These are phyloP conservation scores for Parambassis ranga DNA, from an alignment of 2,797 vertebrate species.

Conservation along the genomic window DNA sequence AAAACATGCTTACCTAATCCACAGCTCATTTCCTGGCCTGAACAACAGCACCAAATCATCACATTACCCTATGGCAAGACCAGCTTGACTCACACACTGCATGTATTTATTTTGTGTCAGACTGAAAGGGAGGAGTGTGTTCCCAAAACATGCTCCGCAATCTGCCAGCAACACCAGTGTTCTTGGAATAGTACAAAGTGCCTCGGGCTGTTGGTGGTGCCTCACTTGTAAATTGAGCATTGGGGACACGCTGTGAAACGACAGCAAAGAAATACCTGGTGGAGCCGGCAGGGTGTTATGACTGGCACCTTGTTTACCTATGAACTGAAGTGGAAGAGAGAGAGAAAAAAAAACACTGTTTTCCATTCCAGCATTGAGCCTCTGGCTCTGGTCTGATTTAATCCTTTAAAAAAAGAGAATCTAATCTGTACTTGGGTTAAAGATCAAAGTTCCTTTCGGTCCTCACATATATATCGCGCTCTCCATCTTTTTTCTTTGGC, in stretches of 20 bases:
- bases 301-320: constrained; percentile 39
- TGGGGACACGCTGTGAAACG: constrained; percentile 13
- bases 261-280: background rate
- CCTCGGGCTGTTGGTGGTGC: constrained; percentile 21
- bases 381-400: constrained; percentile 2
- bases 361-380: background rate
- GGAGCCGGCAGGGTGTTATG: constrained; percentile 1
- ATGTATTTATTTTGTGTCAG: constrained; percentile 26
- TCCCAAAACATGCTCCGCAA: constrained; percentile 22
- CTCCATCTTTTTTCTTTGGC: background rate
- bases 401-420: background rate
- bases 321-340: constrained; percentile 2
- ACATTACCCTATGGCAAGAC: constrained; percentile 23
- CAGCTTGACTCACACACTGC: constrained; percentile 32
- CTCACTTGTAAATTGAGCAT: constrained; percentile 33
- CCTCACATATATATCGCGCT: background rate
- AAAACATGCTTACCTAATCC: constrained; percentile 21
- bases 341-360: constrained; percentile 1
- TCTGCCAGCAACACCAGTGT: constrained; percentile 11
- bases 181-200: constrained; percentile 32
- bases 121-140: constrained; percentile 24
- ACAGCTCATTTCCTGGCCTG: constrained; percentile 26
- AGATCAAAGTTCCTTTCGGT: constrained; percentile 1
- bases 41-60: constrained; percentile 20
- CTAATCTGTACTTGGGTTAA: constrained; percentile 5